Evolutionary conservation across 2,113 vertebrate genomes (phyloP).

Genomic region (Rhineura floridana): DNA sequence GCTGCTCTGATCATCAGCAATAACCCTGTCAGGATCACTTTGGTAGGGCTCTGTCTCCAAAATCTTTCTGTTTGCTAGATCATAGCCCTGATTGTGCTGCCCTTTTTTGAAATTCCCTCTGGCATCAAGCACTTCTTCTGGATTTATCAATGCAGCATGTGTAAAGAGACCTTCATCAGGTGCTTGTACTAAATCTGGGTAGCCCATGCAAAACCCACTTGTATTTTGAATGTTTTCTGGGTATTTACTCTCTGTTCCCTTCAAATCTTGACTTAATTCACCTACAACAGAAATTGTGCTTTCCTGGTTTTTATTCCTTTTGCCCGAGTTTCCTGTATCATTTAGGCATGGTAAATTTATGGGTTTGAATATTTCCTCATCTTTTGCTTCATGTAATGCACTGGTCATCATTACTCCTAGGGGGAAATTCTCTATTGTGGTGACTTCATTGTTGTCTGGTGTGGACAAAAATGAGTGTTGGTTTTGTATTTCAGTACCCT

Average conservation of each 20-base stretch:
- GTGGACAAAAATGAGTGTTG: background rate
- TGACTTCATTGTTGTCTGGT: background rate
- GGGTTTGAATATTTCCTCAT: background rate
- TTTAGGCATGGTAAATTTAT: constrained; percentile 39
- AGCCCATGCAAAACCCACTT: background rate
- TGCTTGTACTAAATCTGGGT: background rate
- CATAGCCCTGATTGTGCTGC: constrained; percentile 9
- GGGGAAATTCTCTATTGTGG: background rate
- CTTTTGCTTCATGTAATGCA: background rate
- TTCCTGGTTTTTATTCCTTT: constrained; percentile 6
- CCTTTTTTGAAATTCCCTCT: constrained; percentile 11
- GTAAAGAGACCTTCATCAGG: background rate
- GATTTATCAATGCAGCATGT: constrained; percentile 10
- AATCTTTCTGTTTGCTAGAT: constrained; percentile 37
- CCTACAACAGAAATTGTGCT: background rate
- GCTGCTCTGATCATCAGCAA: constrained; percentile 42
- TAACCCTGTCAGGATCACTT: constrained; percentile 33
- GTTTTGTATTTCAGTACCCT: constrained; percentile 14
- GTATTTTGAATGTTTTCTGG: background rate
- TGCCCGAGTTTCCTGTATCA: constrained; percentile 31
- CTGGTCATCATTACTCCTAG: background rate
- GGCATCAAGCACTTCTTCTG: constrained; percentile 17
- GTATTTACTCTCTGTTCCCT: background rate
- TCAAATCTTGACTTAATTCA: constrained; percentile 19
- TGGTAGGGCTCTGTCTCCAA: constrained; percentile 22